Evolutionary conservation across 2,888 invertebrate species (phyloP), one percentile per base, ranked within the genome.

Genomic region (Ferdinandea cuprea): DNA sequence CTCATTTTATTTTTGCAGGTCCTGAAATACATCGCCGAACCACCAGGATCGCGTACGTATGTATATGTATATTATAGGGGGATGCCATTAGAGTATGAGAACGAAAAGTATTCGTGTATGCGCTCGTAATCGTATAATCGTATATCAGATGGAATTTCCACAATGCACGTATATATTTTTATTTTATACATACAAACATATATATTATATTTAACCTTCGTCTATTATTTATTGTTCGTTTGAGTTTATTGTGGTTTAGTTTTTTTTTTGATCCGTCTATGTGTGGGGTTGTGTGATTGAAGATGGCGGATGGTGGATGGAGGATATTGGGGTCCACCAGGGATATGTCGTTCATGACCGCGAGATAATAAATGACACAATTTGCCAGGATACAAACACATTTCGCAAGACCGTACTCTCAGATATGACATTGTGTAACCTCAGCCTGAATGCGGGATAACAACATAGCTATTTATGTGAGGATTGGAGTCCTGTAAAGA

Each of bases 301-400:
- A n/a, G n/a, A n/a, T n/a, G n/a, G n/a, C n/a, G n/a, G 25, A 13
- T 44, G 17, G 13, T 32, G 32, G 46, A 44, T 28, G 48, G 11
- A 50, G 48, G 32, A 35, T 32, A 50, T 50, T 44, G 63, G 17
- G 44, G 54, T 59, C 65, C 46, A 44, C 21, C 11, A 40, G 40
- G 48, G 48, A 69, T 72, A 50, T 63, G 46, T 66, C 65, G 81
- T 77, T 71, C 77, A 81, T 77, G 77, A 81, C 81, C 81, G 77
- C 81, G 81, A 59, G 44, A 61, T 81, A 61, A 81, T 77, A 77
- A 72, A 81, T 81, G 71, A 54, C 77, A 81, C 77, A 77, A 77
- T 81, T 66, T 81, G 48, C 66, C 59, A 77, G 65, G 59, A 72
- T 68, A 77, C 72, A 81, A 76, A 71, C 71, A 74, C 56, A 79